Evolutionary conservation across 2,888 invertebrate species (phyloP).

Genomic region (Apamea epomidion): DNA sequence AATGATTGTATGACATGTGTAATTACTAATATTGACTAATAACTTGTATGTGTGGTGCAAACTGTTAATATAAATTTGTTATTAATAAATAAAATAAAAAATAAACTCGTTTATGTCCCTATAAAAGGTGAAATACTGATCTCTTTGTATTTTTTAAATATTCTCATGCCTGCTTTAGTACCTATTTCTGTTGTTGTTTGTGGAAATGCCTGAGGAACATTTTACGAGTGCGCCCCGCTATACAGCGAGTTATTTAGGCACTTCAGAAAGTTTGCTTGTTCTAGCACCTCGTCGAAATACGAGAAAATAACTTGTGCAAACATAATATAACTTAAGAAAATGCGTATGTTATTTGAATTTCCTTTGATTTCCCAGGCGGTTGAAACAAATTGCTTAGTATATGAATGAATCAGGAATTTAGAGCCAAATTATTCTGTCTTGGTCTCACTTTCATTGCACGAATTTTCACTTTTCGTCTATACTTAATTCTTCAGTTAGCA

Average conservation of each 20-base stretch:
- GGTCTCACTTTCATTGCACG: conserved; percentile 13
- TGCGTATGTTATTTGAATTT: conserved; percentile 65
- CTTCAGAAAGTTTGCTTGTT: conserved; percentile 40
- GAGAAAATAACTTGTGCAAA: conserved; percentile 44
- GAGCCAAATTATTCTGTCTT: conserved; percentile 50
- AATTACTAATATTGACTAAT: no score
- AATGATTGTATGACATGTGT: no score
- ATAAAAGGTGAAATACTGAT: background rate
- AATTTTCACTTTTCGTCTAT: conserved; percentile 21
- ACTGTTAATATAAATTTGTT: no score
- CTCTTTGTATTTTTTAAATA: conserved; percentile 7
- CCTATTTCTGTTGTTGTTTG: conserved; percentile 14
- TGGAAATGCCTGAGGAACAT: conserved; percentile 15
- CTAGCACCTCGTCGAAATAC: conserved; percentile 29
- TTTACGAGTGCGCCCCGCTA: conserved; percentile 8
- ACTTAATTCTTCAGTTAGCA: conserved; percentile 11
- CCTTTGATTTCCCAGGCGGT: conserved; percentile 73
- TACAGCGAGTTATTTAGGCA: conserved; percentile 16
- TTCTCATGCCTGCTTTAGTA: background rate
- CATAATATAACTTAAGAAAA: conserved; percentile 58
- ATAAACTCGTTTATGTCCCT: background rate
- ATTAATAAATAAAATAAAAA: no score
- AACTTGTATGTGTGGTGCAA: no score
- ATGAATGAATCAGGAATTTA: conserved; percentile 50
- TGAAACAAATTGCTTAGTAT: conserved; percentile 57